Percentiles rank a stretch among this genome's conserved stretches.
Evolutionary conservation across 2,113 vertebrate genomes (phyloP).

Genomic region (Oceanites oceanicus): DNA sequence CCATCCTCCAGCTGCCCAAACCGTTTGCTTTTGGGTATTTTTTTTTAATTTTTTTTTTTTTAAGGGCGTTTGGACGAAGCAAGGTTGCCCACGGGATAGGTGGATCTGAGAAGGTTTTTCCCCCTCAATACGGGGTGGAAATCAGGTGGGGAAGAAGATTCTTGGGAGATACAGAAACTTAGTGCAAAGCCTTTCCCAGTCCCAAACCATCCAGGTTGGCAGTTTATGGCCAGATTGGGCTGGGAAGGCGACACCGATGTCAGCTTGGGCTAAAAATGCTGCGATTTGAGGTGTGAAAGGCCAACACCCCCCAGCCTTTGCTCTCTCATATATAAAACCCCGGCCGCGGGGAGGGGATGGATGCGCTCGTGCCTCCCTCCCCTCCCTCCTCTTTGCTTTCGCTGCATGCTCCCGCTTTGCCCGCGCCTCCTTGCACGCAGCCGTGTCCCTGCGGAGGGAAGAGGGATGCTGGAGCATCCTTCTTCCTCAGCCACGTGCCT

Average conservation of each 20-base stretch:
- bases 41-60: background rate
- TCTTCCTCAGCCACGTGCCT: background rate
- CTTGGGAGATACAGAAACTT: background rate
- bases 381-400: background rate
- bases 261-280: background rate
- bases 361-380: background rate
- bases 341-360: background rate
- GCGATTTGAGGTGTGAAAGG: background rate
- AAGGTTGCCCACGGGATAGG: background rate
- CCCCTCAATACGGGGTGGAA: background rate
- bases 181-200: background rate
- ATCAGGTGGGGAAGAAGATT: slow-evolving; percentile 7
- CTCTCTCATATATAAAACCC: background rate
- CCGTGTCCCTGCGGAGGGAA: background rate
- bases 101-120: background rate
- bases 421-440: background rate
- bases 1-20: background rate
- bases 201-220: background rate
- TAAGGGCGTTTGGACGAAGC: background rate
- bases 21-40: background rate
- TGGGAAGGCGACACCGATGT: background rate
- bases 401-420: background rate
- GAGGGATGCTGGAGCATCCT: background rate
- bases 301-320: background rate
- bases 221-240: background rate